Conservation (phyloP, 2,113 vertebrate species). For the Crotalus horridus region DNA sequence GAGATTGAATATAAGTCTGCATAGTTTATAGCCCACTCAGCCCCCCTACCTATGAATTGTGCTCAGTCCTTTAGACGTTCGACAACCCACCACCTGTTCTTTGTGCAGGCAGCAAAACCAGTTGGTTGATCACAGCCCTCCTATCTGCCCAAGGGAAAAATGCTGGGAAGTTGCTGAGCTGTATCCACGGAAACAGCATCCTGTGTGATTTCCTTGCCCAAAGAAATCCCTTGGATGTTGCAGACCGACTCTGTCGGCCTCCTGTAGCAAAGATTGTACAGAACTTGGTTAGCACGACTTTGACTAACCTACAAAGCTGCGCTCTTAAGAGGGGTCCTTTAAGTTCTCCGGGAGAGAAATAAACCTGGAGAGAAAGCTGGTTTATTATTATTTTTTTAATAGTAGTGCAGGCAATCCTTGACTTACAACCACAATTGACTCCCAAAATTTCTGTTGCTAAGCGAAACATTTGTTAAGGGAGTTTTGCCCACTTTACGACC, state of each 20-base stretch:
- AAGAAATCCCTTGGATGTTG: not conserved
- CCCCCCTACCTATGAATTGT: not conserved
- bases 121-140: not conserved
- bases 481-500: too few relatives aligned
- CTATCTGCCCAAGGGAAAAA: not conserved
- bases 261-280: not conserved
- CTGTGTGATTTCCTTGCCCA: not conserved
- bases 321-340: not conserved
- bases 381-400: not conserved
- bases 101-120: not conserved
- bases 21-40: not conserved
- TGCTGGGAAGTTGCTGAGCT: not conserved
- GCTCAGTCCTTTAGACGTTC: not conserved
- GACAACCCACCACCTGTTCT: not conserved
- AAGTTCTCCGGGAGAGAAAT: not conserved
- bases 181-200: not conserved
- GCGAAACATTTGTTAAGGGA: too few relatives aligned
- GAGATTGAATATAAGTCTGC: not conserved
- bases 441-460: too few relatives aligned
- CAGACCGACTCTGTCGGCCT: not conserved
- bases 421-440: not conserved
- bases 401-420: not conserved
- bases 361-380: not conserved
- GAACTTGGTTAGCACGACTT: not conserved
- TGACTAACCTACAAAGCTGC: not conserved